Evolutionary conservation across 2,113 vertebrate species (phyloP).

Genomic region (Microtus oregoni): DNA sequence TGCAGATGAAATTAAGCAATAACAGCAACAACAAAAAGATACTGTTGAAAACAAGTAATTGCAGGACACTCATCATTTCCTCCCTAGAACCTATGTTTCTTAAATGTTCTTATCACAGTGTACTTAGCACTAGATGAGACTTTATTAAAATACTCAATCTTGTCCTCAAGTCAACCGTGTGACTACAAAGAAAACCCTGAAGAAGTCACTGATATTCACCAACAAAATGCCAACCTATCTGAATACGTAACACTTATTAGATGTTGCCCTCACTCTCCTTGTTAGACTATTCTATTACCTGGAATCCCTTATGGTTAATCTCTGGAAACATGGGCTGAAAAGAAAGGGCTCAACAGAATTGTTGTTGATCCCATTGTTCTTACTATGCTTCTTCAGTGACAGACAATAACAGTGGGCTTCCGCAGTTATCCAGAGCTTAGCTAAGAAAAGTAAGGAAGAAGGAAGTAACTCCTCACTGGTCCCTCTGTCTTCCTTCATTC

Average conservation of each 20-base stretch:
- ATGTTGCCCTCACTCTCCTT: not conserved
- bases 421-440: not conserved
- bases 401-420: not conserved
- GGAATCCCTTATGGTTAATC: not conserved
- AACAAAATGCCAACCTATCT: conserved; percentile 12
- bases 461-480: not conserved
- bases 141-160: conserved; percentile 81
- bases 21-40: conserved; percentile 24
- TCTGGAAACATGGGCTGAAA: not conserved
- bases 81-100: conserved; percentile 27
- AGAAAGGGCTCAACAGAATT: not conserved
- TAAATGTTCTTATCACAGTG: conserved; percentile 51
- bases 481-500: not conserved
- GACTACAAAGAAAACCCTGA: conserved; percentile 55
- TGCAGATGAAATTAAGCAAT: conserved; percentile 56
- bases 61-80: conserved; percentile 20
- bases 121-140: conserved; percentile 53
- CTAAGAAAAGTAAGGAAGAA: conserved; percentile 35
- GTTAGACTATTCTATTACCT: not conserved
- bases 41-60: conserved; percentile 61
- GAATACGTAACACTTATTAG: not conserved
- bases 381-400: not conserved
- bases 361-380: not conserved
- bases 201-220: conserved; percentile 31
- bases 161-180: conserved; percentile 62